phyloP scores from a whole-genome alignment of 2,797 vertebrate genomes.

The Galagoides demidoff region DNA sequence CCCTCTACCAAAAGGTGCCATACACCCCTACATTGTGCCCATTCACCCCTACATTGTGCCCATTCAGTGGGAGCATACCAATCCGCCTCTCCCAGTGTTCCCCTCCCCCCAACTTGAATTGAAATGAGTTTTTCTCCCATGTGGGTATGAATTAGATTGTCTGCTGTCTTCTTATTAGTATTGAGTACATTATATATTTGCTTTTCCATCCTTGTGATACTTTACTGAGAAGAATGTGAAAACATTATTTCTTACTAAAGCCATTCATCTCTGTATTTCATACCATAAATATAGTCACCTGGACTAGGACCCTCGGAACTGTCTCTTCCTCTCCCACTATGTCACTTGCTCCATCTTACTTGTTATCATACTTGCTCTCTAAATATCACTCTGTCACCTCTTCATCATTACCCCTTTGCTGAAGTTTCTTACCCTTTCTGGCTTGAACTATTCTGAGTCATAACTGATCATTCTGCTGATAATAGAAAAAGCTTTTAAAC shows the following conservation, averaged over 20 bases:
- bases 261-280: background rate
- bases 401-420: background rate
- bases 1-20: no score
- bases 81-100: no score
- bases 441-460: background rate
- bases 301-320: background rate
- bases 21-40: no score
- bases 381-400: background rate
- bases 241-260: background rate
- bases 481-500: constrained; percentile 27
- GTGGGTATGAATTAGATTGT: no score
- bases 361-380: background rate
- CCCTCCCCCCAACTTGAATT: no score
- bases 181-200: no score
- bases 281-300: background rate
- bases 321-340: background rate
- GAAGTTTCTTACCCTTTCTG: background rate
- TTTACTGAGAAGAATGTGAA: background rate
- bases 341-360: background rate
- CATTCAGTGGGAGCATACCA: no score
- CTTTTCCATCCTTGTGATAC: no score
- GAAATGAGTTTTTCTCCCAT: no score
- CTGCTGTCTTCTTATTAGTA: no score
- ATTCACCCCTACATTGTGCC: no score
- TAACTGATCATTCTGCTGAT: constrained; percentile 1